phyloP scores from a whole-genome alignment of 2,888 invertebrate genomes.

The Microplitis deprimator region DNA sequence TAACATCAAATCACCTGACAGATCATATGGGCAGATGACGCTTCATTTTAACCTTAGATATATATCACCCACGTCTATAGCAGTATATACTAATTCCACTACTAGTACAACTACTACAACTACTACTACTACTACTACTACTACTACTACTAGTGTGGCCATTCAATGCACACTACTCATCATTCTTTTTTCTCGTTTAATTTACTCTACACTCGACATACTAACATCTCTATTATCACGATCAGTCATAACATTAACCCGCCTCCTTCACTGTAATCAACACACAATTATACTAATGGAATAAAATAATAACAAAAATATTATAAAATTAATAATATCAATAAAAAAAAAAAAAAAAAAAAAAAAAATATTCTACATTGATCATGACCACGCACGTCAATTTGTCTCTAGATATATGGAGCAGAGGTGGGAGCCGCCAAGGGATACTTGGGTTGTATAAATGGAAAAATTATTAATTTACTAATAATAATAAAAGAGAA shows the following conservation, averaged over 20 bases:
- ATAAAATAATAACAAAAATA: conserved; percentile 51
- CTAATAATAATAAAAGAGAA: no score
- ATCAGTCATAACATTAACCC: background rate
- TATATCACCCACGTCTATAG: background rate
- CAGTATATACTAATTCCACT: background rate
- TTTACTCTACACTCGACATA: conserved; percentile 46
- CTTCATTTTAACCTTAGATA: conserved; percentile 9
- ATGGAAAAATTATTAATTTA: no score
- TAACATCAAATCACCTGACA: conserved; percentile 37
- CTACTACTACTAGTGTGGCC: no score
- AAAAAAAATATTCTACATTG: conserved; percentile 10
- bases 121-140: no score
- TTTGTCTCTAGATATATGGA: no score
- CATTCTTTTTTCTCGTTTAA: conserved; percentile 33
- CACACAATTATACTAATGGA: conserved; percentile 68
- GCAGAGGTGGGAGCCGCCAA: no score
- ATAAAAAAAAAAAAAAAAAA: conserved; percentile 28
- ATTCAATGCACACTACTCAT: conserved; percentile 15
- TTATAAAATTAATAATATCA: conserved; percentile 18
- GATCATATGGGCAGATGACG: conserved; percentile 46
- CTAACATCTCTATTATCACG: conserved; percentile 58
- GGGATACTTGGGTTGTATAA: no score
- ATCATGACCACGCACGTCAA: conserved; percentile 43
- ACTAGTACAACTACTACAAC: no score
- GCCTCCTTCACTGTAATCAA: conserved; percentile 49